Base-by-base conservation (phyloP, 2,888 invertebrate species). In the Pharmacophagus antenor region DNA sequence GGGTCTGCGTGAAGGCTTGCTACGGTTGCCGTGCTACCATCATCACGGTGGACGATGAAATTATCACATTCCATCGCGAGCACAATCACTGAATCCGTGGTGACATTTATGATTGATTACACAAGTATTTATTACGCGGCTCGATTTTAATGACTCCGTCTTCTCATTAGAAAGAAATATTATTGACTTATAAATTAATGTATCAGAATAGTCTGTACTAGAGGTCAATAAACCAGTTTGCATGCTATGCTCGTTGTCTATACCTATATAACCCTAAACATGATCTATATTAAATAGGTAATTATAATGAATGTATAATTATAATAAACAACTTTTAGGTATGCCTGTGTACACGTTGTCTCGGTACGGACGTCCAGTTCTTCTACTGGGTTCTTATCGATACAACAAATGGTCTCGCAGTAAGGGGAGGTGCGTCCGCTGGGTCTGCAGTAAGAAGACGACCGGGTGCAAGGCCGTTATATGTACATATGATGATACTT, bases 371-470 rank as follows among this genome's bases (percentile, higher is more conserved):
- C 73, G 76, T 15, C 72, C 71, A 6, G 71, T 74, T 3, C 70
- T 80, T 18, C 64, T 70, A 58, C 49, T 78, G 17, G 79, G 77
- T 7, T 21, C 27, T 0, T 70, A 79, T 56, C 70, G 74, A 49
- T 80, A 72, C 56, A 73, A 72, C 47, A 76, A 68, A 49, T 69
- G 67, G 56, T 59, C 62, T 17, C 62, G 66, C 12, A 65, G 65
- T 48, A 65, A 31, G 1, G 77, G 76, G 0, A 56, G 61, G 2
- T 67, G 64, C 12, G 62, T 55, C 0, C 60, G 72, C 0, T 79
- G 78, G 77, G 62, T 69, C 12, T 72, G 72, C 55, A 66, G 65
- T 42, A 64, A 67, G 22, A 62, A 63, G 10, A 56, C 59, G 5
- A 55, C 15, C 2, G 65, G 69, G 3, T 69, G 67, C 41, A 61